phyloP scores from a whole-genome alignment of 2,888 invertebrate species.

The Steinernema scapterisci region DNA sequence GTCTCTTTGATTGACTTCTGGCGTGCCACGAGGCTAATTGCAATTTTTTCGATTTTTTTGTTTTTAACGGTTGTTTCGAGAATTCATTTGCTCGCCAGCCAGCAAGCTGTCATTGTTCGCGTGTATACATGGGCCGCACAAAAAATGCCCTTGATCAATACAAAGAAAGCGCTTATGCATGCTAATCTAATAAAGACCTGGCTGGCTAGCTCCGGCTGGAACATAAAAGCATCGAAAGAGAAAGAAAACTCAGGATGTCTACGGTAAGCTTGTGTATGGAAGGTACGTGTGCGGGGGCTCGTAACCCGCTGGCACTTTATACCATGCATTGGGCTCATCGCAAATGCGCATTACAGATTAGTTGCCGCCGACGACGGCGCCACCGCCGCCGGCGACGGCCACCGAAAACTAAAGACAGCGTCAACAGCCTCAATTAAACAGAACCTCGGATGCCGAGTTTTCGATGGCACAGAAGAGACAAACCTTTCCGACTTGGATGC shows the following conservation, averaged over 20 bases:
- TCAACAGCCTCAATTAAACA: constrained; percentile 15
- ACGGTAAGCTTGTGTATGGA: not conserved
- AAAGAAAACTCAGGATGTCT: not conserved
- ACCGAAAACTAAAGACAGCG: not conserved
- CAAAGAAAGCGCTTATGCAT: constrained; percentile 20
- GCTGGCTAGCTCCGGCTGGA: not conserved
- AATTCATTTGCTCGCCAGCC: not conserved
- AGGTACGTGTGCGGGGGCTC: constrained; percentile 17
- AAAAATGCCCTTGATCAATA: not conserved
- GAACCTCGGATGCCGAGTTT: not conserved
- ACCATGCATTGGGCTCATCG: constrained; percentile 1
- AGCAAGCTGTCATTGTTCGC: not conserved
- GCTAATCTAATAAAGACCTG: constrained; percentile 24
- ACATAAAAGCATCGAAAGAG: not conserved
- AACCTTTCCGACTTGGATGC: constrained; percentile 45
- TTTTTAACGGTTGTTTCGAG: not conserved
- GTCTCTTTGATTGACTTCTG: not conserved
- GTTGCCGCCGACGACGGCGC: constrained; percentile 13
- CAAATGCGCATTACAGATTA: constrained; percentile 25
- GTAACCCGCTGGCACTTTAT: not conserved
- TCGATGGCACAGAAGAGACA: not conserved
- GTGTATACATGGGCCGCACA: not conserved
- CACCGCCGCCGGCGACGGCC: not conserved
- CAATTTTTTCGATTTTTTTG: constrained; percentile 20
- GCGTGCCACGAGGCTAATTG: constrained; percentile 4